Evolutionary conservation across 2,797 vertebrate species (phyloP).

Genomic region (Smutsia temminckii): DNA sequence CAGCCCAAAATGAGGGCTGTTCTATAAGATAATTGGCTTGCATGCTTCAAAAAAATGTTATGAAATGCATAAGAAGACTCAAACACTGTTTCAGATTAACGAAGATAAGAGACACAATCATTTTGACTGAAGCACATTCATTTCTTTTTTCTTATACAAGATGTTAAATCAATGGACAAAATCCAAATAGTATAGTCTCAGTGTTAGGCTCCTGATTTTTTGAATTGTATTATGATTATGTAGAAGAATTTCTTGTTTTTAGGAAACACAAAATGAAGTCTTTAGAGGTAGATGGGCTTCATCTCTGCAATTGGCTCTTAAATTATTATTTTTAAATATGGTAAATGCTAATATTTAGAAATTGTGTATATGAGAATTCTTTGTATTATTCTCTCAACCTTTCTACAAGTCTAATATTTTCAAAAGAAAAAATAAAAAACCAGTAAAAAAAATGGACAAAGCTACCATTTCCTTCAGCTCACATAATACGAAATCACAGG

Average conservation of each 20-base stretch:
- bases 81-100: not conserved
- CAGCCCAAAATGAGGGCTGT: not conserved
- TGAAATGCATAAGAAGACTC: not conserved
- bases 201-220: not conserved
- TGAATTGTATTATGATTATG: not conserved
- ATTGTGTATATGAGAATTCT: not conserved
- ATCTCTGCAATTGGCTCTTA: not conserved
- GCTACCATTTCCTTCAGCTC: not conserved
- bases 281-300: not conserved
- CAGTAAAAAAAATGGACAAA: not conserved
- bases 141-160: constrained; percentile 18
- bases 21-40: not conserved
- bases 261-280: not conserved
- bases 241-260: not conserved
- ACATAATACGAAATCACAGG: not conserved
- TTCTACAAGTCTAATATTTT: constrained; percentile 18
- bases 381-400: not conserved
- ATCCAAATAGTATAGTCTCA: not conserved
- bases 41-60: not conserved
- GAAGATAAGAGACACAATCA: not conserved
- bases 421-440: not conserved
- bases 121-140: not conserved
- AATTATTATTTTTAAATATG: not conserved
- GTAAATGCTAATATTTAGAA: not conserved
- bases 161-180: not conserved